Evolutionary conservation across 2,113 vertebrate genomes (phyloP).

Genomic region (Centropus bengalensis): DNA sequence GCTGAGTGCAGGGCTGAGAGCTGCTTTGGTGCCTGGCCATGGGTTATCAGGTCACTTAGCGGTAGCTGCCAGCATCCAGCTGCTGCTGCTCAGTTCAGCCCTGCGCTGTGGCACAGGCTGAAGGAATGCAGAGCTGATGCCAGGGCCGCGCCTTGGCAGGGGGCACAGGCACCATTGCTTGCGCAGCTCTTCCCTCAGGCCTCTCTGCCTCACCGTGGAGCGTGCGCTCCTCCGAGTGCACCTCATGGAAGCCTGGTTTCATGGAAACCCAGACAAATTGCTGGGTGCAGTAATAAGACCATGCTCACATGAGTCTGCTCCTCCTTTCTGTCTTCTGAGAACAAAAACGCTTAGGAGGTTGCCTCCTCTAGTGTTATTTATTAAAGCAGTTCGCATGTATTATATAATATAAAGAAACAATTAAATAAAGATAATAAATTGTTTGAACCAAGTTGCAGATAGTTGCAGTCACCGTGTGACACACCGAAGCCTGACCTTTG

Average conservation of each 20-base stretch:
- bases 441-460: neutral
- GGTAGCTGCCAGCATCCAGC: neutral
- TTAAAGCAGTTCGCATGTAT: neutral
- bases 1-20: neutral
- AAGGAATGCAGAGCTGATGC: neutral
- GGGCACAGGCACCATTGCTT: neutral
- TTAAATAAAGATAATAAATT: neutral
- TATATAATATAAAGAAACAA: neutral
- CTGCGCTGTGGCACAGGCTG: fast-evolving
- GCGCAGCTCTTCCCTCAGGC: neutral
- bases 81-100: neutral
- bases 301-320: neutral
- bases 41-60: fast-evolving
- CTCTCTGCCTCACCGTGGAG: neutral
- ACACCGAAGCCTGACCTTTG: constrained; percentile 38
- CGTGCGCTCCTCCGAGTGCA: fast-evolving
- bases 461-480: neutral
- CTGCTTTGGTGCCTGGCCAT: neutral
- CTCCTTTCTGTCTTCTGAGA: neutral
- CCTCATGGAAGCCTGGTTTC: neutral
- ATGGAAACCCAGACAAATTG: neutral
- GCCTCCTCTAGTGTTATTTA: neutral
- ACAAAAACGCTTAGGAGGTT: neutral
- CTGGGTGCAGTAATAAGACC: neutral
- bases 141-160: neutral